Conservation (phyloP, 2,113 vertebrate genomes). For the Poeciliopsis retropinna region DNA sequence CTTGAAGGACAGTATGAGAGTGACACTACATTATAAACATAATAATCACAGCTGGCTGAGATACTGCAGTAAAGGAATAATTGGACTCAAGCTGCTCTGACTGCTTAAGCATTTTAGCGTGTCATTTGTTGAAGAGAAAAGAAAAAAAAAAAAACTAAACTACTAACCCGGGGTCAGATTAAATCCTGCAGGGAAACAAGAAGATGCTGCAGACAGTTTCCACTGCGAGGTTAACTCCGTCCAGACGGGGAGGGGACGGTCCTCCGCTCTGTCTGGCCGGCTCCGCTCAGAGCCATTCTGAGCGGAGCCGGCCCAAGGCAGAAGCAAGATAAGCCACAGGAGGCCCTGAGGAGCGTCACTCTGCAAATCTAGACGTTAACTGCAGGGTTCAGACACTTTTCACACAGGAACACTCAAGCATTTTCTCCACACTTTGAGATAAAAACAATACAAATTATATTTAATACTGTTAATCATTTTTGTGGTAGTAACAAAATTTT, state of each 20-base stretch:
- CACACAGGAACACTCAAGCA: no score
- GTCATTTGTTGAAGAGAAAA: conserved; percentile 62
- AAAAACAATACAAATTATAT: no score
- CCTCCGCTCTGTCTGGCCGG: neutral
- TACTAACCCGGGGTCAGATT: conserved; percentile 57
- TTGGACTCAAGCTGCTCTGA: conserved; percentile 71
- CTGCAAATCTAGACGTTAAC: no score
- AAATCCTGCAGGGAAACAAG: conserved; percentile 30
- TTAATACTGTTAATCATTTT: no score
- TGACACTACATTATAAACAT: conserved; percentile 76
- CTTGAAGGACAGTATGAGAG: conserved; percentile 72
- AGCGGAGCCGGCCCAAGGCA: neutral
- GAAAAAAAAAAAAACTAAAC: neutral
- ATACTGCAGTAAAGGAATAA: conserved; percentile 70
- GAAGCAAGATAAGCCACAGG: neutral
- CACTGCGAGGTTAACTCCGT: conserved; percentile 42
- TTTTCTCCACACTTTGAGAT: no score
- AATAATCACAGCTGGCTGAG: conserved; percentile 77
- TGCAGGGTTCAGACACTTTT: no score
- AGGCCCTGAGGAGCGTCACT: no score
- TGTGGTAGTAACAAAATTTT: no score
- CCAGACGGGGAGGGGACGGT: neutral
- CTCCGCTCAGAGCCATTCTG: no score
- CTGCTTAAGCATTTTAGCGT: conserved; percentile 65
- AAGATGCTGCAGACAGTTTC: conserved; percentile 21